Percentiles rank a stretch among this genome's conserved stretches.
These are phyloP conservation scores for Dasysyrphus tricinctus DNA, from an alignment of 2,888 invertebrate species.

Conservation along the genomic window DNA sequence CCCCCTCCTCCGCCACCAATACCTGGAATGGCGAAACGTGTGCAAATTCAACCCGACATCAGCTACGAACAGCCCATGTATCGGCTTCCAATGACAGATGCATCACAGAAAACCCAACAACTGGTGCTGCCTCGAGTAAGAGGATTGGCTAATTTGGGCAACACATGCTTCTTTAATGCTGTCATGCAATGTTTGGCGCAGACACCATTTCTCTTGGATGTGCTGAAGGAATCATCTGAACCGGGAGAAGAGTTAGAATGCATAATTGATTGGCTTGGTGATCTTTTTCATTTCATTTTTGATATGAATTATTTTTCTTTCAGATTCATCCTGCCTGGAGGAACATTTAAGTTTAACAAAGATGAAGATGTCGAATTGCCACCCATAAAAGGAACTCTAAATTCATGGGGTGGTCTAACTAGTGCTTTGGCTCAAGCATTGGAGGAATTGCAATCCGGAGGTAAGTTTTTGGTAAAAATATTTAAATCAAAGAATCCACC, in stretches of 20 bases:
- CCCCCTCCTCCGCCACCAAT: slow-evolving; percentile 78
- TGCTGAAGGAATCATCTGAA: slow-evolving; percentile 88
- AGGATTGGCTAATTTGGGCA: slow-evolving; percentile 95
- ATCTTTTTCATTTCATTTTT: not conserved
- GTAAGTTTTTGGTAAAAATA: slow-evolving; percentile 66
- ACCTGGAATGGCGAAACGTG: slow-evolving; percentile 81
- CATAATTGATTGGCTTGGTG: too few relatives aligned
- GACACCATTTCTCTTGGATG: slow-evolving; percentile 90
- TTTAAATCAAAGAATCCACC: not conserved
- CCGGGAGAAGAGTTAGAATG: slow-evolving; percentile 86
- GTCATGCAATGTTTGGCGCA: slow-evolving; percentile 96
- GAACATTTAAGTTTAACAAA: slow-evolving; percentile 85
- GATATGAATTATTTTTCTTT: slow-evolving; percentile 31
- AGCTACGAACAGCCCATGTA: slow-evolving; percentile 5
- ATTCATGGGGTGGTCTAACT: slow-evolving; percentile 88
- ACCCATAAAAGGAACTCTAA: slow-evolving; percentile 87
- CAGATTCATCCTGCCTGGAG: slow-evolving; percentile 89
- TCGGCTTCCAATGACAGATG: slow-evolving; percentile 1
- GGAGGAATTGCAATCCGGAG: slow-evolving; percentile 86
- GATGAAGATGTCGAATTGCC: slow-evolving; percentile 86
- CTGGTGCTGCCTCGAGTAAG: slow-evolving; percentile 85
- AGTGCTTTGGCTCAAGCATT: slow-evolving; percentile 88
- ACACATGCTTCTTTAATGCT: slow-evolving; percentile 98
- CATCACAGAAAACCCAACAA: slow-evolving; percentile 10
- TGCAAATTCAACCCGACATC: slow-evolving; percentile 75